These are phyloP conservation scores for Phalanger gymnotis DNA, from an alignment of 2,797 vertebrate species.

Conservation along the genomic window DNA sequence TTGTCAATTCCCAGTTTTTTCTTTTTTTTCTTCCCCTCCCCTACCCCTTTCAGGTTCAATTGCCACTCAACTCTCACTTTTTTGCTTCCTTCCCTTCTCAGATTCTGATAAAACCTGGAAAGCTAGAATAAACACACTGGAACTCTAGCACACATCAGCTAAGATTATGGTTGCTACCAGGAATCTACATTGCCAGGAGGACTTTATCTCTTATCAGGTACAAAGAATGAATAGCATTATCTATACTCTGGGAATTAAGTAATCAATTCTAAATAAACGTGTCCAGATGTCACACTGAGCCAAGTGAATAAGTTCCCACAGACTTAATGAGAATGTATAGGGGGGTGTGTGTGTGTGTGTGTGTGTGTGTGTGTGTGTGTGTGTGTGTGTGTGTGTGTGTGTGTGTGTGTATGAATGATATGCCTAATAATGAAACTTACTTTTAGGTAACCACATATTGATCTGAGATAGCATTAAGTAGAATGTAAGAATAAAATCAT, in stretches of 20 bases:
- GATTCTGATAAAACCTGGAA: constrained; percentile 6
- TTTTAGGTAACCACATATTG: neutral
- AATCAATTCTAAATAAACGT: neutral
- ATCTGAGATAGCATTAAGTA: neutral
- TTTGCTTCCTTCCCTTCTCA: neutral
- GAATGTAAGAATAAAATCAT: neutral
- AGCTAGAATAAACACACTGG: neutral
- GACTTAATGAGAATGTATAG: neutral
- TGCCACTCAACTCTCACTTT: neutral
- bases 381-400: too few relatives aligned
- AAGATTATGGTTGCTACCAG: neutral
- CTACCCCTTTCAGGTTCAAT: neutral
- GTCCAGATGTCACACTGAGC: neutral
- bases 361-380: too few relatives aligned
- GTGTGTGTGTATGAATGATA: too few relatives aligned
- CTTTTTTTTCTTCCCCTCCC: neutral
- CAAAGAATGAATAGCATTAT: neutral
- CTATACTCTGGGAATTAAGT: neutral
- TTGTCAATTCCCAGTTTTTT: neutral
- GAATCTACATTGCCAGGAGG: neutral
- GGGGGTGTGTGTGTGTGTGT: too few relatives aligned
- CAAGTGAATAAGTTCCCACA: neutral
- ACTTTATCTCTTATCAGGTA: neutral
- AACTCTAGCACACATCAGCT: neutral
- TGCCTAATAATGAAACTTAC: too few relatives aligned